A percentile compares a stretch with the other conserved stretches of the same genome.
Conservation (phyloP, 23 tunicate species). For the Ciona savignyi region DNA sequence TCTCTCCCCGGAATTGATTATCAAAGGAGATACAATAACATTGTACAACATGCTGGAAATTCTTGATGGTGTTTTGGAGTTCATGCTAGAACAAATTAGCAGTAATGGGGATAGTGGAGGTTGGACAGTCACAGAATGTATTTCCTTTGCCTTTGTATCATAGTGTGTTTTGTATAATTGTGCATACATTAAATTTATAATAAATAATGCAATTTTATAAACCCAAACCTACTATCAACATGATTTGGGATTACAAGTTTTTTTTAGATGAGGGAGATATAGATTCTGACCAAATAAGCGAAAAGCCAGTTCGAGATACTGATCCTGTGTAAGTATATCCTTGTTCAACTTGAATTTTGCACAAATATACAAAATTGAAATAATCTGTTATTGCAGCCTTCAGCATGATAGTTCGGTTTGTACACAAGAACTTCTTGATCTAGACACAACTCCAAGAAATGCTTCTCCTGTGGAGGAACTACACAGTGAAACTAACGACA, state of each 20-base stretch:
- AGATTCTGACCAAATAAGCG: slow-evolving; percentile 64
- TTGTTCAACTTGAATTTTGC: neutral
- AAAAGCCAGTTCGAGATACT: neutral
- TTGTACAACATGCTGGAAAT: slow-evolving; percentile 81
- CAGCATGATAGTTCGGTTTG: neutral
- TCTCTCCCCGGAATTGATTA: slow-evolving; percentile 34
- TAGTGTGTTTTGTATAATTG: neutral
- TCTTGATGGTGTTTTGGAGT: slow-evolving; percentile 76
- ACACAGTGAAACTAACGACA: neutral
- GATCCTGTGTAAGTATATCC: neutral
- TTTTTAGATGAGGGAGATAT: slow-evolving; percentile 85
- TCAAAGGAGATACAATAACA: slow-evolving; percentile 45
- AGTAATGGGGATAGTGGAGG: slow-evolving; percentile 70
- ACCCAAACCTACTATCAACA: too few species aligned
- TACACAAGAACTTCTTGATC: neutral
- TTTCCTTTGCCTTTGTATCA: neutral
- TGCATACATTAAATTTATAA: too few species aligned
- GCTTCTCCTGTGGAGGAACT: neutral
- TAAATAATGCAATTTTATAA: too few species aligned
- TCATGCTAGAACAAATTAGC: slow-evolving; percentile 68
- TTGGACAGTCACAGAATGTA: slow-evolving; percentile 4
- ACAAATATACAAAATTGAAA: neutral
- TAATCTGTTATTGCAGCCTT: neutral
- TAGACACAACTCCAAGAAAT: neutral
- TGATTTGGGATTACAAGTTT: too few species aligned